Percentiles rank a stretch among this genome's conserved stretches.
Evolutionary conservation across 2,797 vertebrate species (phyloP).

Genomic region (Dromococcyx pavoninus): DNA sequence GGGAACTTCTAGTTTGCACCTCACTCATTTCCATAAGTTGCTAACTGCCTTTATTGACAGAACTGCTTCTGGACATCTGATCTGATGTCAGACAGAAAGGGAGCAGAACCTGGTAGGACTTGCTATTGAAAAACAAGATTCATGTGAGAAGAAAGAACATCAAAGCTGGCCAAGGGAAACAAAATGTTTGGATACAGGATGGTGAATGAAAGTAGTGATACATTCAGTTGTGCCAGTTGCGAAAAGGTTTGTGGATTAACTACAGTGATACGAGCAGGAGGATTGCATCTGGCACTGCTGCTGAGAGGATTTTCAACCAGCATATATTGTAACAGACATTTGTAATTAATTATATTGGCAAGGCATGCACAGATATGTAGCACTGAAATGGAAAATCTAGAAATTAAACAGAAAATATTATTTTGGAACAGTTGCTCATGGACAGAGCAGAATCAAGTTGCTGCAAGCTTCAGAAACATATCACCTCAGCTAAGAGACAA

Average conservation of each 20-base stretch:
- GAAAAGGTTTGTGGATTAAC: background rate
- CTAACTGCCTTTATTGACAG: background rate
- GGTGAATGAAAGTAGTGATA: background rate
- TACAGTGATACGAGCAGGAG: background rate
- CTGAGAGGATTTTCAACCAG: background rate
- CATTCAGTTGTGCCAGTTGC: background rate
- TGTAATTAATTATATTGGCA: slow-evolving; percentile 27
- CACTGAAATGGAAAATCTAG: background rate
- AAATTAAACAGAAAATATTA: background rate
- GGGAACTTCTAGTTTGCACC: background rate
- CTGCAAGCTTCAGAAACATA: background rate
- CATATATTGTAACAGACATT: background rate
- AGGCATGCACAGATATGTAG: background rate
- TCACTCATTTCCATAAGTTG: background rate
- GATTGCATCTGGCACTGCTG: background rate
- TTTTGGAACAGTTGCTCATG: background rate
- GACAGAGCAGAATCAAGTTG: background rate
- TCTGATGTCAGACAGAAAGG: background rate
- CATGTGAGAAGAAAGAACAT: background rate
- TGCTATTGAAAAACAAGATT: background rate
- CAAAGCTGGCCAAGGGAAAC: background rate
- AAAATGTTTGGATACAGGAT: background rate
- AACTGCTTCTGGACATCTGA: background rate
- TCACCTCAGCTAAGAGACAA: background rate
- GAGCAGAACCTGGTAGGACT: rapidly evolving